These are phyloP conservation scores for Apamea epomidion DNA, from an alignment of 2,888 invertebrate species.

Conservation along the genomic window DNA sequence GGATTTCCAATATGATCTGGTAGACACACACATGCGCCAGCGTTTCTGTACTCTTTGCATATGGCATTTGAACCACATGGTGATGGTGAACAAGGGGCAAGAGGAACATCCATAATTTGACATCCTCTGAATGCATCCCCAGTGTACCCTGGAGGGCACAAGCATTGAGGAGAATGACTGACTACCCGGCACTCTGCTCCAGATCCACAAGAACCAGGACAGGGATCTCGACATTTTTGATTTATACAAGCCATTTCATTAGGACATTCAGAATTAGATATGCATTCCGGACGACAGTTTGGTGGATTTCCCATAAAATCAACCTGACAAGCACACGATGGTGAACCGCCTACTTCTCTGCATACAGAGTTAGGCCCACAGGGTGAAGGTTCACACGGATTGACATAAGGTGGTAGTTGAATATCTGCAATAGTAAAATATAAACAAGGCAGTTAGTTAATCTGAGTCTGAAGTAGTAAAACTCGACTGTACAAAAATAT, in stretches of 20 bases:
- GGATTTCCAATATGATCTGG: constrained; percentile 94
- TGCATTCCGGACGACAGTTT: constrained; percentile 94
- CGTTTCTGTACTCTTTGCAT: constrained; percentile 92
- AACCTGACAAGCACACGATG: constrained; percentile 94
- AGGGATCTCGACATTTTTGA: constrained; percentile 94
- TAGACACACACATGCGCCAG: constrained; percentile 93
- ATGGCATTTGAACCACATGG: constrained; percentile 94
- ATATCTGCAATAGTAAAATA: constrained; percentile 76
- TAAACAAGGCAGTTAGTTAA: constrained; percentile 20
- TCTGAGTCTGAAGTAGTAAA: constrained; percentile 19
- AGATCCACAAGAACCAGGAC: constrained; percentile 93
- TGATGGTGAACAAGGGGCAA: constrained; percentile 92
- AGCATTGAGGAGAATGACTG: constrained; percentile 94
- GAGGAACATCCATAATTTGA: constrained; percentile 84
- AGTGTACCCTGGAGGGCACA: constrained; percentile 91
- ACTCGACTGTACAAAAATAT: not conserved
- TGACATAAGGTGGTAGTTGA: constrained; percentile 77
- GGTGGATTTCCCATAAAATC: constrained; percentile 93
- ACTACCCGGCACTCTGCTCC: constrained; percentile 93
- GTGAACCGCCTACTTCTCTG: constrained; percentile 90
- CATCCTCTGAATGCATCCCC: constrained; percentile 92
- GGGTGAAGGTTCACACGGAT: constrained; percentile 93
- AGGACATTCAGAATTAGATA: constrained; percentile 93
- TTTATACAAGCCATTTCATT: constrained; percentile 93
- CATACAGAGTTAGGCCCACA: constrained; percentile 94